phyloP scores from a whole-genome alignment of 2,888 invertebrate species.

The Girardia tigrina region DNA sequence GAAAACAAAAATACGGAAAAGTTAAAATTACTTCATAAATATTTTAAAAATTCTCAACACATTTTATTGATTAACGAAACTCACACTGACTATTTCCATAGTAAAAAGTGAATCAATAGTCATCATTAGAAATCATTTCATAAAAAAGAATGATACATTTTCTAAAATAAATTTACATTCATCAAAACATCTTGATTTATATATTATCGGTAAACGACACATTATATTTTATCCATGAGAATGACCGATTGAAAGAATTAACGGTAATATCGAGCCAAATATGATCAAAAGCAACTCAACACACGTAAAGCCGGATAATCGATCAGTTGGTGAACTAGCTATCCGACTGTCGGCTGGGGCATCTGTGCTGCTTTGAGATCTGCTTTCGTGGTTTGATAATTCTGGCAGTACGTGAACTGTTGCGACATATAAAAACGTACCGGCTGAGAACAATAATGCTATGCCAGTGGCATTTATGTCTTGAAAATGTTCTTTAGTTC shows the following conservation, averaged over 20 bases:
- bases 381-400: conserved; percentile 51
- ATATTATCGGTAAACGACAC: too few relatives aligned
- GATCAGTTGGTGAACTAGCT: not conserved
- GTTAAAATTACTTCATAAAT: too few relatives aligned
- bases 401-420: conserved; percentile 96
- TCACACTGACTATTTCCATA: too few relatives aligned
- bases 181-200: too few relatives aligned
- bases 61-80: too few relatives aligned
- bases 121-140: too few relatives aligned
- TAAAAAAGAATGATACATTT: too few relatives aligned
- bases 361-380: not conserved
- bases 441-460: conserved; percentile 94
- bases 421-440: conserved; percentile 93
- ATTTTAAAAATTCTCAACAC: too few relatives aligned
- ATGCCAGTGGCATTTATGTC: conserved; percentile 83
- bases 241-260: conserved; percentile 77
- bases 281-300: conserved; percentile 70
- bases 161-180: too few relatives aligned
- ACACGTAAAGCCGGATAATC: conserved; percentile 55
- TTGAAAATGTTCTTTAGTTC: conserved; percentile 74
- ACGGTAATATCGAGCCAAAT: conserved; percentile 70
- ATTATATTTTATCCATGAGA: conserved; percentile 64
- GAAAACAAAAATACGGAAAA: too few relatives aligned
- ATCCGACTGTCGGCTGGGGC: not conserved
- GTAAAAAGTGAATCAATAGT: too few relatives aligned